phyloP scores from a whole-genome alignment of 1,140 invertebrate genomes.

The Cherax destructor region DNA sequence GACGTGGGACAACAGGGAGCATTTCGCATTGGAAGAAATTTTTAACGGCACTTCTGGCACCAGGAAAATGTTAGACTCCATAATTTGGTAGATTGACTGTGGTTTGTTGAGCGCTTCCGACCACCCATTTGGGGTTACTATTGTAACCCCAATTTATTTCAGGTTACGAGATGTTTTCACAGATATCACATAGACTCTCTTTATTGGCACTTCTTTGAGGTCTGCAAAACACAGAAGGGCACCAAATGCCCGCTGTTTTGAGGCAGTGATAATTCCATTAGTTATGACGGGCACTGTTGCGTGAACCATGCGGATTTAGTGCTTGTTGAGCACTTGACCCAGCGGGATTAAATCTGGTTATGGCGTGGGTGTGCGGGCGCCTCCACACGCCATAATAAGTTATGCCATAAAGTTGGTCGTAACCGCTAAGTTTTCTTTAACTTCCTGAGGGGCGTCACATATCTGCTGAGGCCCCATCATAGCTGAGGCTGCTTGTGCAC shows the following conservation, averaged over 20 bases:
- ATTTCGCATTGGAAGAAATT: neutral
- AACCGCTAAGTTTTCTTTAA: neutral
- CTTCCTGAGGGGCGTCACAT: neutral
- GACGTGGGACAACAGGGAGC: neutral
- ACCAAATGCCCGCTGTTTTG: neutral
- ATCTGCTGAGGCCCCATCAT: too few relatives aligned
- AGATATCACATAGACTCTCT: conserved; percentile 4
- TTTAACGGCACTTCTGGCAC: conserved; percentile 20
- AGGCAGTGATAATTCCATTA: neutral
- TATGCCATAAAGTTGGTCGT: conserved; percentile 8
- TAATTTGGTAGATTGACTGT: conserved; percentile 54
- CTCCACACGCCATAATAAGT: neutral
- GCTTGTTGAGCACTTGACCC: neutral
- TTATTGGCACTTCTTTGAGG: neutral
- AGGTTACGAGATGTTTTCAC: conserved; percentile 48
- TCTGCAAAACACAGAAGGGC: neutral
- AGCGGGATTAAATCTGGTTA: too few relatives aligned
- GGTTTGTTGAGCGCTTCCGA: conserved; percentile 52
- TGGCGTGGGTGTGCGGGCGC: neutral
- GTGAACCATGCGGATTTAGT: too few relatives aligned
- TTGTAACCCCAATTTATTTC: conserved; percentile 50
- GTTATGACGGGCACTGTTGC: too few relatives aligned
- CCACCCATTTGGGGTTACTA: conserved; percentile 29
- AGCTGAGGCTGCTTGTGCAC: too few relatives aligned
- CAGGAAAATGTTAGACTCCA: conserved; percentile 28